Conservation (phyloP, 2,888 invertebrate genomes). For the Tetrapedia diversipes region DNA sequence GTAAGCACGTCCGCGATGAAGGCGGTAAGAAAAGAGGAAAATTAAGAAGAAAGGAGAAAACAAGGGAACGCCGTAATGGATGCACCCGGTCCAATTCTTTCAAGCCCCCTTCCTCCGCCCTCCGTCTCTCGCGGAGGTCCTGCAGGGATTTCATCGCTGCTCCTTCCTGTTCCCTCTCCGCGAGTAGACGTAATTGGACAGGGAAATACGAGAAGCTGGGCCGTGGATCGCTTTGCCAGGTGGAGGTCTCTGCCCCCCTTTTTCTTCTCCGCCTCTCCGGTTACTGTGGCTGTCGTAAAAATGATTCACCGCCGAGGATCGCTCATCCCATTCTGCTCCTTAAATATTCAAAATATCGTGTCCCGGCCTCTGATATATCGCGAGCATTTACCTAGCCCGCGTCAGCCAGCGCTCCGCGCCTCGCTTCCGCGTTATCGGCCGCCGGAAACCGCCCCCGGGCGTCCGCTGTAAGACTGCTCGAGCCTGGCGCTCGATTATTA, state of each 20-base stretch:
- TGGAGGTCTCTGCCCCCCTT: conserved; percentile 25
- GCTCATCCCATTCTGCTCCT: conserved; percentile 43
- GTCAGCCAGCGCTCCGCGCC: neutral
- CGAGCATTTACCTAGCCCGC: conserved; percentile 39
- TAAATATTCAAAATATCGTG: conserved; percentile 62
- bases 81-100: conserved; percentile 47
- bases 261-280: conserved; percentile 52
- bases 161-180: conserved; percentile 52
- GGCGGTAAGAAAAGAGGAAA: conserved; percentile 1
- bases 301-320: conserved; percentile 66
- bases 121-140: conserved; percentile 46
- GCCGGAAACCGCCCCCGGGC: conserved; percentile 11
- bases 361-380: conserved; percentile 49
- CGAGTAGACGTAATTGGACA: conserved; percentile 70
- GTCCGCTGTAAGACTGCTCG: conserved; percentile 11
- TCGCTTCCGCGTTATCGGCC: conserved; percentile 43
- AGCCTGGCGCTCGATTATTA: conserved; percentile 61
- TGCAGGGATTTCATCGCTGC: conserved; percentile 61
- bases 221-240: conserved; percentile 50
- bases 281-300: conserved; percentile 67
- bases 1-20: conserved; percentile 46
- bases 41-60: conserved; percentile 9
- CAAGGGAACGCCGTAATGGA: conserved; percentile 47
- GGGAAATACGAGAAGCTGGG: conserved; percentile 70
- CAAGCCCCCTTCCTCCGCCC: conserved; percentile 33